Evolutionary conservation across 2,888 invertebrate species (phyloP).

Genomic region (Nemoura dubitans): DNA sequence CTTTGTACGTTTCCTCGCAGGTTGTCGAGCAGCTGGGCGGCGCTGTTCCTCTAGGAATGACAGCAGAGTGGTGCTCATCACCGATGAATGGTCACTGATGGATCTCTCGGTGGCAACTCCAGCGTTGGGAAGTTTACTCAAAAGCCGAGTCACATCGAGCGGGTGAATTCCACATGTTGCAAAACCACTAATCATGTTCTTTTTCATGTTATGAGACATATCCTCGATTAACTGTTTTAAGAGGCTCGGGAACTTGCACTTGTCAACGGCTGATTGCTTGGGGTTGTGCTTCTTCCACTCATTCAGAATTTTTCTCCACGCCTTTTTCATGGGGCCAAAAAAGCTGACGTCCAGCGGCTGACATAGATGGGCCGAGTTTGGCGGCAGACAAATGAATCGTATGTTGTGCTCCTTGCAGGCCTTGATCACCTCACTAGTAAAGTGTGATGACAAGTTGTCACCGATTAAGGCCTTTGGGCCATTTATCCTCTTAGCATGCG

Average conservation of each 20-base stretch:
- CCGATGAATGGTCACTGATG: not conserved
- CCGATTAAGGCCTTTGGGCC: not conserved
- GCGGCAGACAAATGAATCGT: slow-evolving; percentile 34
- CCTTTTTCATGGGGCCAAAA: slow-evolving; percentile 35
- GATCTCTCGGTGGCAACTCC: no score
- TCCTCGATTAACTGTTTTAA: slow-evolving; percentile 28
- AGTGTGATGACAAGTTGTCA: slow-evolving; percentile 16
- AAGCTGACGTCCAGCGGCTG: slow-evolving; percentile 43
- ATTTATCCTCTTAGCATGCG: no score
- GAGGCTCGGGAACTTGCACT: not conserved
- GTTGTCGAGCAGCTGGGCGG: no score
- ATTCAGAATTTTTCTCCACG: slow-evolving; percentile 36
- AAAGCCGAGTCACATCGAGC: no score
- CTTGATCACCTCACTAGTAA: not conserved
- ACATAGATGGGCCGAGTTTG: slow-evolving; percentile 29
- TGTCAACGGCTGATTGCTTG: not conserved
- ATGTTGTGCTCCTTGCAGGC: not conserved
- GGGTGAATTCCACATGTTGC: not conserved
- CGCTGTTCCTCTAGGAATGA: no score
- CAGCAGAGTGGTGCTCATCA: no score
- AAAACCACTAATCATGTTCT: slow-evolving; percentile 28
- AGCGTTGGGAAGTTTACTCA: not conserved
- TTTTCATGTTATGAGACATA: not conserved
- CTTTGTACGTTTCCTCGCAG: not conserved
- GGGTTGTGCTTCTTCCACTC: not conserved